phyloP scores from a whole-genome alignment of 2,113 vertebrate genomes.

The Salvelinus fontinalis region DNA sequence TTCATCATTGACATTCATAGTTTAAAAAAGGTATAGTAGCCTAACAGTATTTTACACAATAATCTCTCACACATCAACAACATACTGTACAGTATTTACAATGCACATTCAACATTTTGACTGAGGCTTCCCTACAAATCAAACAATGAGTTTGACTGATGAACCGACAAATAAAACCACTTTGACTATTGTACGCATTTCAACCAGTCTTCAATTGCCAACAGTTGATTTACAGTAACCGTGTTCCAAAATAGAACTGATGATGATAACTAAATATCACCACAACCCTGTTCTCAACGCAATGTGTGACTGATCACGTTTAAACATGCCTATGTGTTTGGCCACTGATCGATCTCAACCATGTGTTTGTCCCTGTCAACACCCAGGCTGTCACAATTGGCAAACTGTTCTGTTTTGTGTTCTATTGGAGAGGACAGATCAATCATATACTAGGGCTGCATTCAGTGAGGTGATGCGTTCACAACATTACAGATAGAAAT shows the following conservation, averaged over 20 bases:
- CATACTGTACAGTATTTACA: too few species aligned
- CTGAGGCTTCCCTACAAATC: background rate
- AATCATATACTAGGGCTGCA: too few species aligned
- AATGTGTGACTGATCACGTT: constrained; percentile 26
- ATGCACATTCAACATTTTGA: too few species aligned
- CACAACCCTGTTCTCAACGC: background rate
- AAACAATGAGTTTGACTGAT: background rate
- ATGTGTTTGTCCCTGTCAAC: background rate
- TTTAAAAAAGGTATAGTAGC: background rate
- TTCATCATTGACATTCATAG: background rate
- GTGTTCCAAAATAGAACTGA: background rate
- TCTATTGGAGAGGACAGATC: background rate
- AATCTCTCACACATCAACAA: background rate
- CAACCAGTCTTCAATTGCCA: background rate
- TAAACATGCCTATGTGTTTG: constrained; percentile 36
- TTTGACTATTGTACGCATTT: background rate
- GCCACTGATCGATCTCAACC: background rate
- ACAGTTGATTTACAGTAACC: background rate
- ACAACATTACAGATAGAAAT: too few species aligned
- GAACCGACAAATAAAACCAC: background rate
- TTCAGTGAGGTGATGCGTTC: background rate
- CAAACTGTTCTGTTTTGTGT: background rate
- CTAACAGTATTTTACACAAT: too few species aligned
- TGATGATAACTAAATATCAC: too few species aligned
- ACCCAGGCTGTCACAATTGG: background rate